These are phyloP conservation scores for Heteropelma amictum DNA, from an alignment of 2,888 invertebrate species.

Conservation along the genomic window DNA sequence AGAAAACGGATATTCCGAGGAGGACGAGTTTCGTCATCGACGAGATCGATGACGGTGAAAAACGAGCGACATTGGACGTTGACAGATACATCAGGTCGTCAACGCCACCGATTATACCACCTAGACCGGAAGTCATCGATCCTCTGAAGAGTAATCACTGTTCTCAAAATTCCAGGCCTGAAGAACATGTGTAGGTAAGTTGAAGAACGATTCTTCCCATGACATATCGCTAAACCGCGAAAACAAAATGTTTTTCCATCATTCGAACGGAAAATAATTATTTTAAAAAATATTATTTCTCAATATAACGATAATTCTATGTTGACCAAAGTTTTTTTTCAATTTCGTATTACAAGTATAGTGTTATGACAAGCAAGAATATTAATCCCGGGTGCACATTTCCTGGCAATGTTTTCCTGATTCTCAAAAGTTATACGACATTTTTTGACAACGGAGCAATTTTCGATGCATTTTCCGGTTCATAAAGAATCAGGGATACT, in stretches of 20 bases:
- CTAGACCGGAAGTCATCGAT: slow-evolving; percentile 58
- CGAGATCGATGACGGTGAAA: slow-evolving; percentile 49
- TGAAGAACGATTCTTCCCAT: background rate
- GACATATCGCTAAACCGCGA: background rate
- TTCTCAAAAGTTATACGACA: no score
- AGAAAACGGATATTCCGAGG: slow-evolving; percentile 58
- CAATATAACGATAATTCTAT: no score
- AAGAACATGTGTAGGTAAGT: slow-evolving; percentile 68
- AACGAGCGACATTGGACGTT: slow-evolving; percentile 29
- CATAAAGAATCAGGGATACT: background rate
- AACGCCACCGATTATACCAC: slow-evolving; percentile 50
- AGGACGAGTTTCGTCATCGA: slow-evolving; percentile 63
- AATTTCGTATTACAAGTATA: no score
- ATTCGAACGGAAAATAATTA: no score
- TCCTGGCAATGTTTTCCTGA: no score
- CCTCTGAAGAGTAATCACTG: slow-evolving; percentile 63
- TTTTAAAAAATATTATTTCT: no score
- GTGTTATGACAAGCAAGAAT: no score
- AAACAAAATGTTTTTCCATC: background rate
- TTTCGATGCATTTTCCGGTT: no score
- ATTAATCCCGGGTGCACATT: no score
- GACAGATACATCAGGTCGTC: slow-evolving; percentile 55
- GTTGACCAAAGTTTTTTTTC: no score
- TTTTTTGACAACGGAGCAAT: no score
- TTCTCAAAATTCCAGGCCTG: slow-evolving; percentile 53